Evolutionary conservation across 1,140 invertebrate species (phyloP), one percentile per base, ranked within the genome.

Genomic region (Metopolophium dirhodum): DNA sequence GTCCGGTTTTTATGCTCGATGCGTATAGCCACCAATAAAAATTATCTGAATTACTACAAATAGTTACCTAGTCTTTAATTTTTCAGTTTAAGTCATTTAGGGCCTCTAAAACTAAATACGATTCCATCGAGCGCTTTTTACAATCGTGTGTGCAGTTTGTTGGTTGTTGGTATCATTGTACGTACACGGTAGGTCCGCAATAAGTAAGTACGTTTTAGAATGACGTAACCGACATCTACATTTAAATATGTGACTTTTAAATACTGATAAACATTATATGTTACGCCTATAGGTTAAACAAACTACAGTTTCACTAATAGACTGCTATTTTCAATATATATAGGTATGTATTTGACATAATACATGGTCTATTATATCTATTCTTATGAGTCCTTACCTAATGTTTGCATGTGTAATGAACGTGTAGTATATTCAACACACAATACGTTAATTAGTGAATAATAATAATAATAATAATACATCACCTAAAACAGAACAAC

Each of bases 151-250:
- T 85, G 37, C 9, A 41, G 37, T n/a, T 22, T 45, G 83, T 45
- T 85, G 37, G 35, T 85, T n/a, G 37, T 45, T 85, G 37, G 35
- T 85, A 85, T 85, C 37, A 41, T 45, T 85, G 22, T 85, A 45
- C 41, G 41, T 45, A 68, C 30, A 68, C 61, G 61, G 83, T 41
- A 41, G 2, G 8, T 45, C 23, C 61, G 11, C 23, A 85, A 41
- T 26, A 41, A 23, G 77, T 26, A 41, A 23, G 77, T 85, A 45
- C 83, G 83, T 85, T 41, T 85, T 45, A 85, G 41, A 9, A 85
- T 85, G 83, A 85, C 83, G 83, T 85, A 85, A 85, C 41, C 37
- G 83, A 45, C 35, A 23, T 35, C 83, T 45, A 85, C 83, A 77
- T 77, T 85, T 4, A 85, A 77, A 45, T 85, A 85, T 77, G 61